Evolutionary conservation across 1,140 invertebrate genomes (phyloP), one percentile per base, ranked within the genome.

Genomic region (Aphis gossypii): DNA sequence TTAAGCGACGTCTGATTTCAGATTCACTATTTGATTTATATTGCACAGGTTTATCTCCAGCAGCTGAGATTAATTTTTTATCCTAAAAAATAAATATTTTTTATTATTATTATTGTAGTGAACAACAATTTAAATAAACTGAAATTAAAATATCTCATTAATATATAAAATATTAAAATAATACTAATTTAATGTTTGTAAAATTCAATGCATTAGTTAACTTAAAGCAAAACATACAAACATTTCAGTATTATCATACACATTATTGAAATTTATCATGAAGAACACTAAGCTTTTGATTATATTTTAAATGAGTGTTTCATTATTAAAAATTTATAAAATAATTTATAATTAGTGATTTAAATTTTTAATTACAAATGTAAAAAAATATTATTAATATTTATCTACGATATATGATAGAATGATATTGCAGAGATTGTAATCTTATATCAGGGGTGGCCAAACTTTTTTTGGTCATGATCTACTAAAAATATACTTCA

Each of bases 11-110:
- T 48, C 94, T 94, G 20, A 94, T 94, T 91, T 94, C 94, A 88
- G 94, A 94, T 83, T 94, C 94, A 83, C 94, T 94, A 44, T 94
- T 84, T 83, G 94, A 94, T 93, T 94, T 94, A 44, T 76, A 54
- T 38, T 90, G 44, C 35, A 90, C 93, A 54, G 89, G 88, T 83
- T 94, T 93, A 86, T 93, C 76, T 86, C 68, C 92, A 54, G 25
- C 35, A 51, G 76, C 48, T 41, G 82, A 35, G 56, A 54, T 86
- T 11, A 86, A 41, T 38, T 93, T 93, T 84, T 93, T 93, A 84
- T 93, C 82, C 92, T 93, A n/a, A 35, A 84, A 93, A n/a, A 30
- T 51, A 48, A 35, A 76, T 76, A 76, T n/a, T n/a, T 41, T 41
- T 41, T 41, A 1, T 41, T 76, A 1, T 76, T 18, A n/a, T n/a